phyloP scores from a whole-genome alignment of 2,113 vertebrate species.

The Neolamprologus falcicula region DNA sequence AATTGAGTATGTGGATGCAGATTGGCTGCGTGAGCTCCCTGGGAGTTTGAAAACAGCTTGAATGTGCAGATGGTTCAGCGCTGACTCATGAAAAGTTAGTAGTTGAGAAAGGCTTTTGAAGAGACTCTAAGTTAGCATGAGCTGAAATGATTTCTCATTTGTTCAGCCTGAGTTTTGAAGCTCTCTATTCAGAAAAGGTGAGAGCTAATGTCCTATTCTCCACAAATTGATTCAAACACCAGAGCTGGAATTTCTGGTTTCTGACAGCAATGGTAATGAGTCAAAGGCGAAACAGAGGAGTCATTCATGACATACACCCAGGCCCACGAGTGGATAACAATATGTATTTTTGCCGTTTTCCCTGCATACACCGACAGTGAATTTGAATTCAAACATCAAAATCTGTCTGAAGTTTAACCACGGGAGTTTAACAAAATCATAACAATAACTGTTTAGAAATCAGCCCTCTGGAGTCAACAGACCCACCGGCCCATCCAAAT shows the following conservation, averaged over 20 bases:
- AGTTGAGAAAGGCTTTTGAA: conserved; percentile 1
- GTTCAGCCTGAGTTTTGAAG: not conserved
- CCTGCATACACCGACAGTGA: not conserved
- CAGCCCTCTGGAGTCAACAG: not conserved
- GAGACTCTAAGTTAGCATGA: not conserved
- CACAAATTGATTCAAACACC: not conserved
- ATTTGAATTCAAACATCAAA: not conserved
- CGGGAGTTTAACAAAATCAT: not conserved
- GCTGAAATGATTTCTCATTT: not conserved
- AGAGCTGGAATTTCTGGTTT: not conserved
- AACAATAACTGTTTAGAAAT: not conserved
- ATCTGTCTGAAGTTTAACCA: not conserved
- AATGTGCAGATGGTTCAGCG: conserved; percentile 16
- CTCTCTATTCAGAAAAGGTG: not conserved
- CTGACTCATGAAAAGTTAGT: conserved; percentile 18
- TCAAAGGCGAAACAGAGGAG: not conserved
- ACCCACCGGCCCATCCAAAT: not conserved
- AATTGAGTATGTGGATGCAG: not conserved
- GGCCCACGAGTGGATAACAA: not conserved
- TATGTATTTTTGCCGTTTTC: not conserved
- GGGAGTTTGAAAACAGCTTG: conserved; percentile 22
- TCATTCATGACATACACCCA: not conserved
- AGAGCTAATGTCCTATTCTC: not conserved
- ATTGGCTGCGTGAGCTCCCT: not conserved
- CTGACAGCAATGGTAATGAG: not conserved